These are phyloP conservation scores for Orbicella faveolata DNA, from an alignment of 64 coral and sea anemone genomes.

Conservation along the genomic window DNA sequence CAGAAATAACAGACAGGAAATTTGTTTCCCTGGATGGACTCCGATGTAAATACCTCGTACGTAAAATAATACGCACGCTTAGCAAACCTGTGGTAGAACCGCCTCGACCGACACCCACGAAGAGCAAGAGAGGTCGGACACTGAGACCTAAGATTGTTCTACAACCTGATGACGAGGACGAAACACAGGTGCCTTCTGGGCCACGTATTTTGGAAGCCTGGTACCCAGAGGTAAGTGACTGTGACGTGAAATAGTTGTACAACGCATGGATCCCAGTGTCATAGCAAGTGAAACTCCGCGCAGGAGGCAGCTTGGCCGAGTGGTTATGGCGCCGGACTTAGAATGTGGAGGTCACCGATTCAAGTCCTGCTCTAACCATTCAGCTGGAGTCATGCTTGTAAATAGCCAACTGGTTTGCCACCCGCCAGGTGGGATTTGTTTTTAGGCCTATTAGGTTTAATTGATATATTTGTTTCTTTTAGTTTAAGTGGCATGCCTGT, in stretches of 20 bases:
- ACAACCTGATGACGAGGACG: conserved; percentile 60
- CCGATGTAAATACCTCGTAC: conserved; percentile 82
- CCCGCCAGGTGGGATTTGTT: no score
- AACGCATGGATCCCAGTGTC: background rate
- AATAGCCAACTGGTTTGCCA: no score
- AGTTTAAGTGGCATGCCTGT: no score
- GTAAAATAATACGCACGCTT: conserved; percentile 82
- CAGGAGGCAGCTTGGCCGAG: no score
- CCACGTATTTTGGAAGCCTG: conserved; percentile 89
- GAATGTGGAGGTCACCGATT: no score
- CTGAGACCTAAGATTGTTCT: conserved; percentile 86
- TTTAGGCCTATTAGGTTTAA: no score
- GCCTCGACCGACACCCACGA: conserved; percentile 77
- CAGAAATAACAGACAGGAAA: conserved; percentile 90
- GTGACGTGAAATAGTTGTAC: no score
- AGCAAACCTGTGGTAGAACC: conserved; percentile 67
- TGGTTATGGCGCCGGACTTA: no score
- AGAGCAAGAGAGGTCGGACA: conserved; percentile 88
- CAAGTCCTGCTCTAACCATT: no score
- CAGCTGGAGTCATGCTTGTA: no score
- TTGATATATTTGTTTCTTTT: no score
- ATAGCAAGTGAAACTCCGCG: no score
- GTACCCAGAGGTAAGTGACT: conserved; percentile 85
- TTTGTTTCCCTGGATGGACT: conserved; percentile 90
- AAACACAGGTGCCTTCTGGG: conserved; percentile 33